A percentile compares a stretch with the other conserved stretches of the same genome.
Evolutionary conservation across 2,888 invertebrate species (phyloP).

Genomic region (Drosophila gaucha): DNA sequence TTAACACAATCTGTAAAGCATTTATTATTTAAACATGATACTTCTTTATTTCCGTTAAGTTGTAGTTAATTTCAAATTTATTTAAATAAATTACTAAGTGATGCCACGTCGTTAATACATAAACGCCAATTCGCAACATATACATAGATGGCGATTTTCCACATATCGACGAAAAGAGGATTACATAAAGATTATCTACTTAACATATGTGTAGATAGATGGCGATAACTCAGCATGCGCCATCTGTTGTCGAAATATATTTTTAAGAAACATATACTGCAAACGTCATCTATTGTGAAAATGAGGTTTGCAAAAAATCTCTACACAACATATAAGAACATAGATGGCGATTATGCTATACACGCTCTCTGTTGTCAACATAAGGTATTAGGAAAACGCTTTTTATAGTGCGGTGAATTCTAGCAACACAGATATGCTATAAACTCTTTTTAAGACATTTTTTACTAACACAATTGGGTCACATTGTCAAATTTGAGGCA

Average conservation of each 20-base stretch:
- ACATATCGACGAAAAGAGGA: too few relatives aligned
- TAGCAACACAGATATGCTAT: not conserved
- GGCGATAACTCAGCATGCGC: too few relatives aligned
- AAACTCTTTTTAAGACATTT: not conserved
- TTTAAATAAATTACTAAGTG: not conserved
- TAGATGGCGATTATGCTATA: slow-evolving; percentile 1
- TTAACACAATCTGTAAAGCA: not conserved
- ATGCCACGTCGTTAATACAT: not conserved
- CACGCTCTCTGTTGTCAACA: slow-evolving; percentile 2
- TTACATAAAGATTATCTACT: too few relatives aligned
- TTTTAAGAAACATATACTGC: too few relatives aligned
- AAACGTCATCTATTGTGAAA: too few relatives aligned
- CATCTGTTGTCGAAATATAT: too few relatives aligned
- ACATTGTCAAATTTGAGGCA: not conserved
- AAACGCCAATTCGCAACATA: too few relatives aligned
- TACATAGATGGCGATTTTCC: too few relatives aligned
- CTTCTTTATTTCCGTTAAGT: not conserved
- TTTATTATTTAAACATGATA: too few relatives aligned
- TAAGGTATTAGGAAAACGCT: not conserved
- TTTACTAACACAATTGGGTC: not conserved
- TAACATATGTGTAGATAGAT: too few relatives aligned
- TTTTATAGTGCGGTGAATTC: not conserved
- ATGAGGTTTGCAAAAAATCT: too few relatives aligned
- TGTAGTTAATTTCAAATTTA: not conserved
- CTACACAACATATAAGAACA: not conserved